Evolutionary conservation across 2,797 vertebrate genomes (phyloP).

Genomic region (Podargus strigoides): DNA sequence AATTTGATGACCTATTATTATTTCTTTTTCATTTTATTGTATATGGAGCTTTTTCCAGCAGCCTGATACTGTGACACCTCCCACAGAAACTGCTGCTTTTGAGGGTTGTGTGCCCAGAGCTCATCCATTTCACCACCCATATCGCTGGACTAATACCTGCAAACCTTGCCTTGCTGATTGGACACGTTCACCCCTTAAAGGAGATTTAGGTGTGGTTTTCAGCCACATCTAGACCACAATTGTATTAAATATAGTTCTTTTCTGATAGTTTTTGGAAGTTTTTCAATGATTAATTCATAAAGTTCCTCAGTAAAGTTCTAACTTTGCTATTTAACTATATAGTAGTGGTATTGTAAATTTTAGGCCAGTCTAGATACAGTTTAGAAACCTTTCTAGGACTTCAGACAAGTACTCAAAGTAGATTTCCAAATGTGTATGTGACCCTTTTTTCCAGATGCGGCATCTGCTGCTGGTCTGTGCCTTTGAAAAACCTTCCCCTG

Average conservation of each 20-base stretch:
- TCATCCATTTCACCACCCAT: background rate
- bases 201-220: background rate
- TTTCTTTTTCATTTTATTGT: background rate
- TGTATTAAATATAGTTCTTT: background rate
- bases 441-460: background rate
- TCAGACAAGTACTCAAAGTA: background rate
- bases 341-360: background rate
- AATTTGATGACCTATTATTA: background rate
- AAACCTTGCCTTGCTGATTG: background rate
- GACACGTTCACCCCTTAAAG: background rate
- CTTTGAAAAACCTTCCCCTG: background rate
- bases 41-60: background rate
- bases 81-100: background rate
- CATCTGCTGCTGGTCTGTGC: background rate
- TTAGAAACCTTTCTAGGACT: background rate
- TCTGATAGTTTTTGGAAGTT: background rate
- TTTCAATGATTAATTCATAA: background rate
- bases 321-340: background rate
- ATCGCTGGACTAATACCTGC: background rate
- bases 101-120: accelerated
- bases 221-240: background rate
- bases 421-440: background rate
- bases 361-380: background rate
- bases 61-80: background rate
- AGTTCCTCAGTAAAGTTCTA: background rate